Base-by-base conservation (phyloP, 1,140 invertebrate species). In the Conus ventricosus region DNA sequence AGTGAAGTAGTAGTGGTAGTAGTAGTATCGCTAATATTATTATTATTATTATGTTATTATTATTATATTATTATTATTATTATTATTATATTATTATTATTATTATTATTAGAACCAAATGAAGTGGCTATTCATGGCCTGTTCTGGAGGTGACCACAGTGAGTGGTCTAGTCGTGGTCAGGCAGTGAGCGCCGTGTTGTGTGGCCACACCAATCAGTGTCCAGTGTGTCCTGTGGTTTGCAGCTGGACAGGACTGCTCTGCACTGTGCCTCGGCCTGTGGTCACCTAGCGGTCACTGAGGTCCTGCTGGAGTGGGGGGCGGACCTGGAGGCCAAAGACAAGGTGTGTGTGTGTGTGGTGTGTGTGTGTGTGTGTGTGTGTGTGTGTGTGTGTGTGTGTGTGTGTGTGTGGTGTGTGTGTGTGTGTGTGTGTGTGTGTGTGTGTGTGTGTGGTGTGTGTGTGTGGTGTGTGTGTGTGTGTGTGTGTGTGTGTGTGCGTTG, bases 231-330 rank as follows among this genome's bases (percentile, higher is more conserved):
- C 39, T 39, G 39, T n/a, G 25, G 71, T 23, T 85, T 86, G 2
- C 91, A 95, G 94, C 88, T 94, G 53, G 94, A 95, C 85, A 90
- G 94, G 55, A 95, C 94, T 11, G 92, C 94, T 11, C 88, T 95
- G 8, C 94, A 95, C 87, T 94, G 94, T 93, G 94, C 94, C 27
- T 92, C 93, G 15, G 94, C 94, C 25, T 94, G 94, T 89, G 94
- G 94, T 6, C 92, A 95, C 84, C 83, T 92, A 23, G 91, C 91
- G 20, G 91, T 93, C 27, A 92, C 94, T 60, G 92, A 94, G 82
- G 89, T 92, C 17, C 89, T 95, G 13, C 85, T 95, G 23, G 92
- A 94, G 63, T 85, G 88, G 78, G 93, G 93, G 15, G 93, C 94
- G 71, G 94, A 95, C 87, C 84, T 94, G 4, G 93, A 94, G 82